Base-by-base conservation (phyloP, 2,113 vertebrate genomes). In the Serranochromis macrocephalus region DNA sequence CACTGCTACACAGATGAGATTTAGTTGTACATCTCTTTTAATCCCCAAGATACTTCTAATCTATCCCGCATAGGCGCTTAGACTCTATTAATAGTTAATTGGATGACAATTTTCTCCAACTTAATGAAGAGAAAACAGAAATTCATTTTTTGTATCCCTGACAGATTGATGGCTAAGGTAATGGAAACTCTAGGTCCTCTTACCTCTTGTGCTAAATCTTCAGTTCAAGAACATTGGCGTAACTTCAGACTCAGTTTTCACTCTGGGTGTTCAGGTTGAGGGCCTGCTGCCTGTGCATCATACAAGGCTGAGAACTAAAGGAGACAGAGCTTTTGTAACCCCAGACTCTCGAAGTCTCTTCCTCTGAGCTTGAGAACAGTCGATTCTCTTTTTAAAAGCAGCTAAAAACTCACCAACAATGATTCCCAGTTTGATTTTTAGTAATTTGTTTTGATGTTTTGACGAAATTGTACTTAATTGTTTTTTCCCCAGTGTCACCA, bases 391-490 rank as follows among this genome's bases (percentile, higher is more conserved):
- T 47, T 73, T 26, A 75, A 75, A 75, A 75, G 21, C 21, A 47
- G 21, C 14, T 75, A 75, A 75, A 73, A 75, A 3, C 40, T 17
- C 68, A 75, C 14, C 40, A 47, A 75, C 40, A 47, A 75, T 38
- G 21, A 11, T 2, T 47, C 24, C 68, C 68, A 47, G 2, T 47
- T 47, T 47, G 40, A 7, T 16, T 26, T 29, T 16, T 16, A 17
- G 2, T 29, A 3, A 47, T 29, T 47, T 75, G 5, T 73, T 73
- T 26, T 73, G 21, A 73, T 45, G 7, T 45, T 73, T 21, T 45
- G 24, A 26, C 0, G 0, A 45, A 73, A 45, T 1, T 26, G 13
- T 14, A 73, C 1, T 2, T 26, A 9, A 42, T 40, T 17, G 3
- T 45, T 73, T 26, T 73, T 26, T 1, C 17, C 16, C 29, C 47